Conservation (phyloP, 2,797 vertebrate species). For the Vireo griseus region DNA sequence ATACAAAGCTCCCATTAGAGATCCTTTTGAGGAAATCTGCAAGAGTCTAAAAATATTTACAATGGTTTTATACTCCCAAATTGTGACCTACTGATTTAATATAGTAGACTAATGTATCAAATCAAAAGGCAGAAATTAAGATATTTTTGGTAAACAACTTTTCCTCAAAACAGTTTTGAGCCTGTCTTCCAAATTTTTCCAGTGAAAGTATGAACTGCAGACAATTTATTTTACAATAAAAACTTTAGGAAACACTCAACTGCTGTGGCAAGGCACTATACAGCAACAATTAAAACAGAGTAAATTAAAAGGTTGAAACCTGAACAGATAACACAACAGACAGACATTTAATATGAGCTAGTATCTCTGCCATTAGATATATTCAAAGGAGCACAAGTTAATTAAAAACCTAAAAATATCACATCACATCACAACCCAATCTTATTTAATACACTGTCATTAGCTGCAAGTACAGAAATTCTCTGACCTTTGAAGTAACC, state of each 20-base stretch:
- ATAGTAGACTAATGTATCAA: background rate
- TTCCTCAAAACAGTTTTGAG: background rate
- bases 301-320: background rate
- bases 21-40: background rate
- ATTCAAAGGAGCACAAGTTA: background rate
- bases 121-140: background rate
- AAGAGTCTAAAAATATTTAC: background rate
- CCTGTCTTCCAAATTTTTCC: background rate
- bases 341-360: background rate
- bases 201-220: background rate
- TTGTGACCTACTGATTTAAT: background rate
- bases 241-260: background rate
- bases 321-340: background rate
- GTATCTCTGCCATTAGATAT: background rate
- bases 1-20: background rate
- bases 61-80: background rate
- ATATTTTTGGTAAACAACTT: background rate
- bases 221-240: background rate
- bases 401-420: background rate
- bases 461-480: conserved; percentile 26
- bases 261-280: background rate
- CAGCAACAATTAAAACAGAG: background rate
- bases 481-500: conserved; percentile 28
- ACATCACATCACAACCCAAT: background rate
- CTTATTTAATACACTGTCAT: background rate